Conservation (phyloP, 2,113 vertebrate genomes). For the Antechinus flavipes region DNA sequence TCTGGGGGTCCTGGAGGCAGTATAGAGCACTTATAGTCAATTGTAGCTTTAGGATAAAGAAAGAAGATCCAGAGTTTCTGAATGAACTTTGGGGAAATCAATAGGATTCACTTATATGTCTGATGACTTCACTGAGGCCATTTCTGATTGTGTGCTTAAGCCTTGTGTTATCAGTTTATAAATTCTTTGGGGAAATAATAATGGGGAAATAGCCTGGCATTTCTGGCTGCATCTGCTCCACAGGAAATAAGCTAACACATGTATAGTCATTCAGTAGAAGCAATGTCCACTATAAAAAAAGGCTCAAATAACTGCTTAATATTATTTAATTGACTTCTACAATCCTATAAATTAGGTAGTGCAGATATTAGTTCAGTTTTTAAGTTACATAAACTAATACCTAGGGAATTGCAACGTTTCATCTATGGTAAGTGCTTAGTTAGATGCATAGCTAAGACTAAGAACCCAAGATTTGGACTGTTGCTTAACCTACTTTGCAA, state of each 20-base stretch:
- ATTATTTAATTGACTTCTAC: not conserved
- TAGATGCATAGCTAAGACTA: no score
- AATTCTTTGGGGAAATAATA: not conserved
- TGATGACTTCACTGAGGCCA: not conserved
- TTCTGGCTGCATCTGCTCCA: not conserved
- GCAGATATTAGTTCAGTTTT: not conserved
- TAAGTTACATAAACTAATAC: not conserved
- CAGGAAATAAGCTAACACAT: not conserved
- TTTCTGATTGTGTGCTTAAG: not conserved
- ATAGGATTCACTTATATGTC: not conserved
- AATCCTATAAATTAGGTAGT: not conserved
- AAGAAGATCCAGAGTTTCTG: not conserved
- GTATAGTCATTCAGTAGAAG: not conserved
- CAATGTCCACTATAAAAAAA: not conserved
- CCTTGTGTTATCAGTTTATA: not conserved
- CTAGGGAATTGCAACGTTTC: not conserved
- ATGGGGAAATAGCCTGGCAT: not conserved
- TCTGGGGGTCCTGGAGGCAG: not conserved
- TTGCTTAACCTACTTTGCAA: no score
- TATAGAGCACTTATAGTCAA: not conserved
- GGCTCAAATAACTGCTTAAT: not conserved
- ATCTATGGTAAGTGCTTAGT: not conserved
- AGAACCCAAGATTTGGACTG: no score
- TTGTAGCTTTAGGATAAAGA: not conserved
- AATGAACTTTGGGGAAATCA: not conserved